These are phyloP conservation scores for Corythornis leucogaster DNA, from an alignment of 2,797 vertebrate species.

Conservation along the genomic window DNA sequence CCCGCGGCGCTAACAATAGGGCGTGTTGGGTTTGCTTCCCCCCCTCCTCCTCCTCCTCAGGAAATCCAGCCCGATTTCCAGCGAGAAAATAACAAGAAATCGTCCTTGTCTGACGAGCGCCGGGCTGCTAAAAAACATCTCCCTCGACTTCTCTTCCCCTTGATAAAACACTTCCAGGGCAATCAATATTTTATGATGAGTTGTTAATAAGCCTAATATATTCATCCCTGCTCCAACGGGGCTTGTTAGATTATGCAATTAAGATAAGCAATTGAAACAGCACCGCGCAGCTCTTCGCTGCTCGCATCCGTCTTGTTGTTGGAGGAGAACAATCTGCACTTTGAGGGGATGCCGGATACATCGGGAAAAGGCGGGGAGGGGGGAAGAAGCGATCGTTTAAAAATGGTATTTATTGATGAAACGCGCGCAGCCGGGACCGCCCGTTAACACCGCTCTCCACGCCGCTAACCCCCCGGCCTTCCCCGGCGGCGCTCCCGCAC, in stretches of 20 bases:
- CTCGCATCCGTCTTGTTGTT: not conserved
- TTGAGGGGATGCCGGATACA: not conserved
- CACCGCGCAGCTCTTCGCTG: not conserved
- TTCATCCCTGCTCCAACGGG: slow-evolving; percentile 46
- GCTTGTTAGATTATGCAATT: slow-evolving; percentile 67
- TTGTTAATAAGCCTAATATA: slow-evolving; percentile 57
- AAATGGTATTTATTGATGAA: not conserved
- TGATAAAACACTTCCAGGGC: slow-evolving; percentile 48
- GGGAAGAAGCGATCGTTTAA: too few relatives aligned
- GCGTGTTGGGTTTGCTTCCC: not conserved
- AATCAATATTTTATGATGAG: slow-evolving; percentile 59
- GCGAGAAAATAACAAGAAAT: not conserved
- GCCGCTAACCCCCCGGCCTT: not conserved
- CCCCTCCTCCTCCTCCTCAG: not conserved
- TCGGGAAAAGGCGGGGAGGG: not conserved
- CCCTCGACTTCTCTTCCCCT: slow-evolving; percentile 19
- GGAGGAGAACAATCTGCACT: not conserved
- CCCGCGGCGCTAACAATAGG: slow-evolving; percentile 7
- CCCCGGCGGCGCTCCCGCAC: not conserved
- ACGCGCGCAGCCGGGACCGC: not conserved
- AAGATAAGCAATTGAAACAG: slow-evolving; percentile 71
- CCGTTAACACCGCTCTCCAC: not conserved
- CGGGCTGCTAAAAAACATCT: slow-evolving; percentile 19
- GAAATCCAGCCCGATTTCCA: slow-evolving; percentile 15
- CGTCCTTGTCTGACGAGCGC: slow-evolving; percentile 13